A percentile compares a stretch with the other conserved stretches of the same genome.
Evolutionary conservation across 2,113 vertebrate genomes (phyloP).

Genomic region (Phocoena phocoena): DNA sequence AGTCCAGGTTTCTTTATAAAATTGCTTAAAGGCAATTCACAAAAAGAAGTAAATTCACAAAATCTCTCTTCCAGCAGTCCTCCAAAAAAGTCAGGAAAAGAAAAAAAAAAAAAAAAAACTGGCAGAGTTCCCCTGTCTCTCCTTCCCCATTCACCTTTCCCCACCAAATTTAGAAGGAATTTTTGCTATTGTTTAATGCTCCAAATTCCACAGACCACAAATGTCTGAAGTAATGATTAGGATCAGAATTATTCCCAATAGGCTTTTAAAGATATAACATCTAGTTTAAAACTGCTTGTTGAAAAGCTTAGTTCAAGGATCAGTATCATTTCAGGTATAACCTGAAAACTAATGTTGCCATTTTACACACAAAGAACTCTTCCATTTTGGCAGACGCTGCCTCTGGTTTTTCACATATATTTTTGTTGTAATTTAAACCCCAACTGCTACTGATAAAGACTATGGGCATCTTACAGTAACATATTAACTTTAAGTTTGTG

Average conservation of each 20-base stretch:
- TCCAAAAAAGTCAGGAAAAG: not conserved
- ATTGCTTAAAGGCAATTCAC: not conserved
- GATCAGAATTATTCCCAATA: not conserved
- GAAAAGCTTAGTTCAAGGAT: not conserved
- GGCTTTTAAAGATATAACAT: not conserved
- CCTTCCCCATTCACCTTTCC: not conserved
- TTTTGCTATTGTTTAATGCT: not conserved
- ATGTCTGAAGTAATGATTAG: not conserved
- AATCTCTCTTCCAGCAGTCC: not conserved
- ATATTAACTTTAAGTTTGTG: not conserved
- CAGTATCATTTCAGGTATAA: not conserved
- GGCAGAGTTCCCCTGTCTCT: not conserved
- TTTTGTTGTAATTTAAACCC: not conserved
- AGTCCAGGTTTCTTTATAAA: not conserved
- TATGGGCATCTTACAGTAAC: not conserved
- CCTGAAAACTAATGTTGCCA: not conserved
- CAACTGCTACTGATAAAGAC: conserved; percentile 9
- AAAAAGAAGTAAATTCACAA: conserved; percentile 11
- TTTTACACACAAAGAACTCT: not conserved
- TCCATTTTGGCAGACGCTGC: not conserved
- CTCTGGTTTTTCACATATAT: not conserved
- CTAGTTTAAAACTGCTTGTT: not conserved
- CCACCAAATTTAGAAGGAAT: not conserved
- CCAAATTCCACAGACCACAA: not conserved
- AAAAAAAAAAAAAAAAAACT: too few species aligned